Percentiles rank a stretch among this genome's conserved stretches.
phyloP scores from a whole-genome alignment of 2,797 vertebrate species.

The Spinus pinus region DNA sequence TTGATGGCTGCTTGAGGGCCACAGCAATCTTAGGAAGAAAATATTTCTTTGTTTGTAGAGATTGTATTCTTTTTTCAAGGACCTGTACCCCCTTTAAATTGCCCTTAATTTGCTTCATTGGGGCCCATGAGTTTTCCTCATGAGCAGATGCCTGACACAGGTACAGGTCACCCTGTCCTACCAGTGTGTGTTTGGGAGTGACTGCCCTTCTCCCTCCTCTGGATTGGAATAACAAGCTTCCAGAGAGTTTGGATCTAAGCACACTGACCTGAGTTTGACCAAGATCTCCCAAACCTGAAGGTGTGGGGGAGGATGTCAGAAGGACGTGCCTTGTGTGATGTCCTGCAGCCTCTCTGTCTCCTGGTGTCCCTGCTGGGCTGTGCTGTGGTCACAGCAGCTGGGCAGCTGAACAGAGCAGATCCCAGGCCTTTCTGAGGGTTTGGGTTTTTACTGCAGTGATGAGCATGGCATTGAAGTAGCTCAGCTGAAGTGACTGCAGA shows the following conservation, averaged over 20 bases:
- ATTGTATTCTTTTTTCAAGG: not conserved
- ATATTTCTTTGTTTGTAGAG: not conserved
- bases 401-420: not conserved
- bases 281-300: not conserved
- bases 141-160: not conserved
- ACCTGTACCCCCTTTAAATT: not conserved
- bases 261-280: not conserved
- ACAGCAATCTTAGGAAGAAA: not conserved
- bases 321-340: fast-evolving
- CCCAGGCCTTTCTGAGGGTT: not conserved
- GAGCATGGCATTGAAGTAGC: not conserved
- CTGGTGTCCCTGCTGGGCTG: not conserved
- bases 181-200: fast-evolving
- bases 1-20: not conserved
- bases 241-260: not conserved
- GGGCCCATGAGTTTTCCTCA: not conserved
- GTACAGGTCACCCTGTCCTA: not conserved
- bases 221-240: not conserved
- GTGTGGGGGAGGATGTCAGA: not conserved
- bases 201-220: not conserved
- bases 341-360: not conserved
- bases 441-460: not conserved
- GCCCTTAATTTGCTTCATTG: not conserved
- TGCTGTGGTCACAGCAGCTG: not conserved
- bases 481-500: not conserved